Conservation (phyloP, 1,140 invertebrate genomes). For the Hydropsyche tenuis region DNA sequence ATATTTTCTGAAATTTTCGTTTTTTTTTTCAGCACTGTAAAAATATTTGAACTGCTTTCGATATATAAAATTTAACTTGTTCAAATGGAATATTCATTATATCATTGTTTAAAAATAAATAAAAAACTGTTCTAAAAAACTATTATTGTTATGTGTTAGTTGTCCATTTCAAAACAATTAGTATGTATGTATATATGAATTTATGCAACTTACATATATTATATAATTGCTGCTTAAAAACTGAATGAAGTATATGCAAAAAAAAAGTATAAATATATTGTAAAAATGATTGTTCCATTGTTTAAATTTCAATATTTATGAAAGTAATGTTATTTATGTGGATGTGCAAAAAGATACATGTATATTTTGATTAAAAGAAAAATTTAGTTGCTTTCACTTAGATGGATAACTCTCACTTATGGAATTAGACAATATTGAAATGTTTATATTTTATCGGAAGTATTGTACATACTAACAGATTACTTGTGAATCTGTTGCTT, state of each 20-base stretch:
- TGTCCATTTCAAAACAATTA: background rate
- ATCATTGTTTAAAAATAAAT: background rate
- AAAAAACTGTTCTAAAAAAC: slow-evolving; percentile 5
- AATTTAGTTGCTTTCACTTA: slow-evolving; percentile 44
- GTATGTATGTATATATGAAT: slow-evolving; percentile 8
- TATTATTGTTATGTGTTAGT: slow-evolving; percentile 18
- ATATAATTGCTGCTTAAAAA: slow-evolving; percentile 17
- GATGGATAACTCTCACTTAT: slow-evolving; percentile 47
- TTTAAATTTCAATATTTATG: too few species aligned
- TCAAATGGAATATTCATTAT: background rate
- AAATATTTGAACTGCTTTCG: background rate
- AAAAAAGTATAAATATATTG: background rate
- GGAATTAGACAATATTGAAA: slow-evolving; percentile 47
- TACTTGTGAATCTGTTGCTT: slow-evolving; percentile 2
- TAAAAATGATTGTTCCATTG: slow-evolving; percentile 3
- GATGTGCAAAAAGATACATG: slow-evolving; percentile 34
- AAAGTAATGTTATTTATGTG: slow-evolving; percentile 34
- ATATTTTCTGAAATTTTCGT: background rate
- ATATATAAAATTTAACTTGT: too few species aligned
- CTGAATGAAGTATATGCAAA: background rate
- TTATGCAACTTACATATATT: background rate
- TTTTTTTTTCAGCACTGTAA: too few species aligned
- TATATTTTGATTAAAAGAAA: slow-evolving; percentile 37
- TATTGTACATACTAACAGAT: slow-evolving; percentile 9
- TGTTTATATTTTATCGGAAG: slow-evolving; percentile 9